Base-by-base conservation (phyloP, 2,113 vertebrate genomes). In the Phylloscopus trochiloides region DNA sequence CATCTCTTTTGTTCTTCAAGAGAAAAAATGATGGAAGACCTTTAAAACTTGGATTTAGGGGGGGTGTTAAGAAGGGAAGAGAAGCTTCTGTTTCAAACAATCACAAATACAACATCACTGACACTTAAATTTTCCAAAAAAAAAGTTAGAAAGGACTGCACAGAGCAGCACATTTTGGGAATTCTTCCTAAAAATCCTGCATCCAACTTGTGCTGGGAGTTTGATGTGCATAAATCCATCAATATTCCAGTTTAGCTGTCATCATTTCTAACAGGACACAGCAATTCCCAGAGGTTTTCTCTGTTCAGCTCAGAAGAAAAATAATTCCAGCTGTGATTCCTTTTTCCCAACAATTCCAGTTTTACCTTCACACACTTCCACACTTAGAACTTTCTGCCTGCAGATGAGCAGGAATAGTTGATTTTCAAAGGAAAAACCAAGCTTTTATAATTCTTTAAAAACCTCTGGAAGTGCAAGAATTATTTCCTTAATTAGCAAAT, bases 1-100 rank as follows among this genome's bases (percentile, higher is more conserved):
- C 99, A 85, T 99, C 99, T 98, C 99, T 98, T 97, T 99, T 99
- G 98, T 99, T 99, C 99, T 99, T 36, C 74, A 82, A 86, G 34
- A 87, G 7, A 97, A 88, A 95, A 95, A 93, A 55, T 3, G 0
- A 55, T 45, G 65, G 38, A 36, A 55, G 4, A 17, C 12, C 21
- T 86, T 89, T 36, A 86, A 31, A 67, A 75, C 1, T 26, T 22
- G 47, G 25, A 75, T 36, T 86, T n/a, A 3, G 8, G 18, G 2
- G 3, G 2, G 11, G 3, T 22, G 12, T 40, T 50, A 50, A 17
- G 8, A 25, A 40, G 14, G 8, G 10, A 75, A 15, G 0, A 63
- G 48, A 58, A 70, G 31, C 2, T 90, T 76, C 32, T 14, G 13
- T 72, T 74, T 71, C 19, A 63, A 78, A 57, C 10, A 66, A 25